Base-by-base conservation (phyloP, 1,140 invertebrate species). In the Drosophila carrolli region DNA sequence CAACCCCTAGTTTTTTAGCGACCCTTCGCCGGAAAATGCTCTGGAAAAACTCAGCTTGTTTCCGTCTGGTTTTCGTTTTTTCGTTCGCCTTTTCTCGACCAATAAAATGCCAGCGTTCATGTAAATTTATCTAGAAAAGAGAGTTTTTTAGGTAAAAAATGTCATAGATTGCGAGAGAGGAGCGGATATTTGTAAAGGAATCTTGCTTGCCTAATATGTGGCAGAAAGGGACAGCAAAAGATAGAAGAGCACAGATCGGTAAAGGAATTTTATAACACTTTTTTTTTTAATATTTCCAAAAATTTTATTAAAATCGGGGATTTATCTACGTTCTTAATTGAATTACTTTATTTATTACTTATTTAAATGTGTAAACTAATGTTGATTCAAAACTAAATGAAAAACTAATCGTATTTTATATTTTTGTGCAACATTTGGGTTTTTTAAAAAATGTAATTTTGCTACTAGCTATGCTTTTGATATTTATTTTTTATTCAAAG, bases 111-210 rank as follows among this genome's bases (percentile, higher is more conserved):
- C 59, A 59, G 70, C 80, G 54, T 79, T 82, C 73, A 91, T 91
- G 90, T 83, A 84, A 91, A 91, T 91, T 79, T 81, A 43, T 56
- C 59, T 43, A 27, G 48, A 90, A 91, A 90, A 70, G 71, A 62
- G 54, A 74, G 80, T 79, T 91, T 63, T 91, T 91, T 84, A 75
- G 72, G 65, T 76, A 91, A 91, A 91, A 91, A 91, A 76, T 80
- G 65, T 48, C 65, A 60, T 55, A 51, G 48, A 37, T 19, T 48
- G 29, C 19, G 19, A 71, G 44, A 71, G 53, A 48, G 51, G 11
- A 54, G 53, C 41, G 37, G 50, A 55, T 78, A 75, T 63, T 40
- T 56, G 90, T 75, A 57, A 32, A 70, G 90, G 90, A 91, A 91
- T 91, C 83, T 78, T 51, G 71, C 55, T 72, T 72, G 35, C 13